Percentiles rank a stretch among this genome's conserved stretches.
Conservation (phyloP, 2,113 vertebrate species). For the Siniperca chuatsi region DNA sequence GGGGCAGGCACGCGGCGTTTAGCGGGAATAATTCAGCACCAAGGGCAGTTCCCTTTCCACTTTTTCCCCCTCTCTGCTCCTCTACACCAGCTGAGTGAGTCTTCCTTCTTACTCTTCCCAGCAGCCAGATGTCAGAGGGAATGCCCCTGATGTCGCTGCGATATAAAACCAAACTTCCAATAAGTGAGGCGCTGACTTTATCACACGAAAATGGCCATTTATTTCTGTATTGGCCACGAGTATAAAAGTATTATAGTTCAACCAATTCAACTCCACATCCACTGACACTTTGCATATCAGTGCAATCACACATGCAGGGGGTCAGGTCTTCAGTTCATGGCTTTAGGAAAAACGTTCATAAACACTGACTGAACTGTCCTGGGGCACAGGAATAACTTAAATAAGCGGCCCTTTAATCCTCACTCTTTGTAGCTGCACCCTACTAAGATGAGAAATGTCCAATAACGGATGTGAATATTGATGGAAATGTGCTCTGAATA, state of each 20-base stretch:
- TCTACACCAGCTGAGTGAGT: background rate
- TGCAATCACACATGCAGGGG: background rate
- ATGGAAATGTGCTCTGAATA: conserved; percentile 32
- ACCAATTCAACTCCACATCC: background rate
- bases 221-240: background rate
- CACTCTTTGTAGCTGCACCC: conserved; percentile 29
- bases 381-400: conserved; percentile 42
- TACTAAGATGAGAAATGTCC: conserved; percentile 36
- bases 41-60: conserved; percentile 65
- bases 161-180: background rate
- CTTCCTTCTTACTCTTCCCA: too few species aligned
- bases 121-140: background rate
- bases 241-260: background rate
- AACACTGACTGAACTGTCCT: conserved; percentile 26
- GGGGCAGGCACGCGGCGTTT: background rate
- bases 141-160: background rate
- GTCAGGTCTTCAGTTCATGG: background rate
- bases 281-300: background rate
- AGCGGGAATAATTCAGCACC: conserved; percentile 64
- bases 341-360: conserved; percentile 18
- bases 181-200: background rate
- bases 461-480: conserved; percentile 27
- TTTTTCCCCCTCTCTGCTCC: background rate
- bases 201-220: background rate
- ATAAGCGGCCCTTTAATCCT: conserved; percentile 40